These are phyloP conservation scores for Zygogramma bicolorata DNA, from an alignment of 2,888 invertebrate genomes.

Conservation along the genomic window DNA sequence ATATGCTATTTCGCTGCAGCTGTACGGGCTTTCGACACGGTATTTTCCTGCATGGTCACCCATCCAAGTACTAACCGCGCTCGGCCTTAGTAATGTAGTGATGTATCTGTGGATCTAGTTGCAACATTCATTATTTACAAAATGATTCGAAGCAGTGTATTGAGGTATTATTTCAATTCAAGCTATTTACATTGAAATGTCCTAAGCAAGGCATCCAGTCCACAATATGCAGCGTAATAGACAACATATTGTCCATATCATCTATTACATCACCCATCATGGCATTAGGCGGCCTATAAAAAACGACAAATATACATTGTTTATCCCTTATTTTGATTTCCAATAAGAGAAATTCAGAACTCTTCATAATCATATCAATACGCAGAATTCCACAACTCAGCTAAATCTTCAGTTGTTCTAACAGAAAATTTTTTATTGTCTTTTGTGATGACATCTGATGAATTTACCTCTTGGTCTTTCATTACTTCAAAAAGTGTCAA, in stretches of 20 bases:
- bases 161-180: slow-evolving; percentile 27
- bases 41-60: too few relatives aligned
- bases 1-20: too few relatives aligned
- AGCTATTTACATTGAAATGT: slow-evolving; percentile 24
- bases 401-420: not conserved
- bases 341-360: slow-evolving; percentile 20
- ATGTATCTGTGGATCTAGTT: slow-evolving; percentile 21
- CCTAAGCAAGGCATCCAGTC: slow-evolving; percentile 24
- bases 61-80: too few relatives aligned
- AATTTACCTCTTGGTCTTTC: slow-evolving; percentile 1
- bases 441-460: not conserved
- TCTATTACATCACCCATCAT: slow-evolving; percentile 13
- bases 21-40: too few relatives aligned
- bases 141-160: slow-evolving; percentile 21
- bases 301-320: slow-evolving; percentile 13
- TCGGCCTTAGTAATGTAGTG: slow-evolving; percentile 23
- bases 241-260: slow-evolving; percentile 26
- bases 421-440: not conserved
- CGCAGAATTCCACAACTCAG: slow-evolving; percentile 8
- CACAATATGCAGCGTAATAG: slow-evolving; percentile 14
- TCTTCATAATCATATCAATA: slow-evolving; percentile 1
- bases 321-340: not conserved
- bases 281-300: slow-evolving; percentile 25
- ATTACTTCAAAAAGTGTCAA: slow-evolving; percentile 7
- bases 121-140: slow-evolving; percentile 22